phyloP scores from a whole-genome alignment of 2,113 vertebrate species.

The Bucco capensis region DNA sequence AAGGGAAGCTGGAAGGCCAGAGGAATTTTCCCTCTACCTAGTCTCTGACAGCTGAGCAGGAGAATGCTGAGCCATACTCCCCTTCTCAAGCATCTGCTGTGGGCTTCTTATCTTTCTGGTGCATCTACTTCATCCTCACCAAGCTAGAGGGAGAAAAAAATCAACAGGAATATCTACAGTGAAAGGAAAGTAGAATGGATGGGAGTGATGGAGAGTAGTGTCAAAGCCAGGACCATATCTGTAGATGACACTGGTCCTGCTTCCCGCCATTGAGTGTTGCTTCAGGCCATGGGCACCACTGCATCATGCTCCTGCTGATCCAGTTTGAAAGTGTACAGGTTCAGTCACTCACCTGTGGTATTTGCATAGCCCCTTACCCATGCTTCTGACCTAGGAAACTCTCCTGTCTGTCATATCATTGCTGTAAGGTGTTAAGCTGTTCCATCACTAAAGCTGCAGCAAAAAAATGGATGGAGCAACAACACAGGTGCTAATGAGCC shows the following conservation, averaged over 20 bases:
- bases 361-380: neutral
- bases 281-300: neutral
- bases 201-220: neutral
- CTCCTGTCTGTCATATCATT: neutral
- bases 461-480: neutral
- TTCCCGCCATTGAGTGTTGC: neutral
- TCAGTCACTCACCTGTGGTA: accelerated
- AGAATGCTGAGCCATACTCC: neutral
- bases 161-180: neutral
- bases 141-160: neutral
- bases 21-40: neutral
- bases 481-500: neutral
- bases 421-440: neutral
- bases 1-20: neutral
- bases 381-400: neutral
- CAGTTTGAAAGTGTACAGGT: neutral
- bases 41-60: neutral
- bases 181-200: neutral
- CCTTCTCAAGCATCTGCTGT: neutral
- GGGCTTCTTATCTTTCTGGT: neutral
- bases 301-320: neutral
- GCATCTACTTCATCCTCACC: accelerated
- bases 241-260: neutral
- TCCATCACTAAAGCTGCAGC: neutral
- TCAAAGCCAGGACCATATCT: neutral